phyloP scores from a whole-genome alignment of 1,140 invertebrate species.

The Eulimnadia texana region DNA sequence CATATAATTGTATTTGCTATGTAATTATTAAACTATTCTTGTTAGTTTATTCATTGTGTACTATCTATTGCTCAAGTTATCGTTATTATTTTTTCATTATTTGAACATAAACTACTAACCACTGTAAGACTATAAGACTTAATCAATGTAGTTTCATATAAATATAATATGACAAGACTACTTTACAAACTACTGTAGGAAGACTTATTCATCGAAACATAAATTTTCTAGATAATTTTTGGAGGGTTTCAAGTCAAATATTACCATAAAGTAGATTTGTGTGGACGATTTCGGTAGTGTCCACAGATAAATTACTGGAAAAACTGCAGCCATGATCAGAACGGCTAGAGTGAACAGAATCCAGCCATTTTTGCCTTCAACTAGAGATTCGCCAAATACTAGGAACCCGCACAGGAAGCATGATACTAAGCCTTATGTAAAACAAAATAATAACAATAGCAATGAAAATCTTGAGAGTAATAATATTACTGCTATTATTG shows the following conservation, averaged over 20 bases:
- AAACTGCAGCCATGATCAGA: conserved; percentile 25
- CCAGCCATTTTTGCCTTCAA: background rate
- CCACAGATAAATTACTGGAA: conserved; percentile 33
- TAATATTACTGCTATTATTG: too few species aligned
- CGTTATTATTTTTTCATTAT: too few species aligned
- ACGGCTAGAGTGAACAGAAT: conserved; percentile 15
- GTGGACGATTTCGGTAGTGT: conserved; percentile 12
- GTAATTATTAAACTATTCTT: too few species aligned
- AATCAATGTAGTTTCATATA: too few species aligned
- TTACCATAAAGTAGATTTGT: conserved; percentile 14
- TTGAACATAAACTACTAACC: too few species aligned
- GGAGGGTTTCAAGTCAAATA: background rate
- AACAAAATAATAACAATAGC: background rate
- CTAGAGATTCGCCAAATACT: background rate
- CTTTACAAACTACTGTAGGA: too few species aligned
- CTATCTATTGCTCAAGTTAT: too few species aligned
- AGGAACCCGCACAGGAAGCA: background rate
- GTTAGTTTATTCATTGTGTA: too few species aligned
- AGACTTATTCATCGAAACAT: background rate
- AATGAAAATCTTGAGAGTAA: background rate
- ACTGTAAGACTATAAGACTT: too few species aligned
- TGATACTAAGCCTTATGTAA: background rate
- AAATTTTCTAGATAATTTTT: background rate
- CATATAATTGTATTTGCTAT: too few species aligned
- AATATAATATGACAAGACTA: too few species aligned